Evolutionary conservation across 2,888 invertebrate genomes (phyloP).

Genomic region (Liodrosophila aerea): DNA sequence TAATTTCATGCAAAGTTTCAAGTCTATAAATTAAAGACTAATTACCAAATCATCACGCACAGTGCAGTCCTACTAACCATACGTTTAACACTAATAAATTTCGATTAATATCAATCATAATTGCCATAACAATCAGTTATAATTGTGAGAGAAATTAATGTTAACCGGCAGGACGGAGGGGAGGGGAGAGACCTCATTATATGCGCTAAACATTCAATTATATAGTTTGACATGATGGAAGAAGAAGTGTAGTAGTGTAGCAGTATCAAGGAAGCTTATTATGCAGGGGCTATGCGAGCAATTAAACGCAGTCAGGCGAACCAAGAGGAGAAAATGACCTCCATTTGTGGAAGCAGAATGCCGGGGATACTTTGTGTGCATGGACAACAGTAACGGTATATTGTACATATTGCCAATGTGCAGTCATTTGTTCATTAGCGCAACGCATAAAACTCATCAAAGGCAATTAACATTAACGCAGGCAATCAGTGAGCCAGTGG

Average conservation of each 20-base stretch:
- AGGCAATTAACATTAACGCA: constrained; percentile 76
- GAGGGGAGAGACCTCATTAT: constrained; percentile 29
- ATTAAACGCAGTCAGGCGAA: constrained; percentile 44
- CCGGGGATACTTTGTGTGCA: constrained; percentile 26
- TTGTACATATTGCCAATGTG: constrained; percentile 65
- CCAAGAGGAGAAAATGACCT: constrained; percentile 1
- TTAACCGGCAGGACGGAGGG: constrained; percentile 4
- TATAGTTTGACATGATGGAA: constrained; percentile 18
- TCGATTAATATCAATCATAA: neutral
- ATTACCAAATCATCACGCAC: too few species aligned
- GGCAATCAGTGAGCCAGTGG: constrained; percentile 63
- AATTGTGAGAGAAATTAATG: constrained; percentile 23
- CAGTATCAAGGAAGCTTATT: constrained; percentile 1
- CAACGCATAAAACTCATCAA: constrained; percentile 76
- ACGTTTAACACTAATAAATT: too few species aligned
- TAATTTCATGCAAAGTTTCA: too few species aligned
- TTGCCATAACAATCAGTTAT: constrained; percentile 3
- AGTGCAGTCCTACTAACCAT: too few species aligned
- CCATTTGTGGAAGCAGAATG: too few species aligned
- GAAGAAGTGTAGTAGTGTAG: constrained; percentile 17
- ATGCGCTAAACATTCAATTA: constrained; percentile 61
- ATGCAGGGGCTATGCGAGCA: constrained; percentile 20
- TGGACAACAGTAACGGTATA: constrained; percentile 22
- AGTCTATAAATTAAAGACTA: too few species aligned
- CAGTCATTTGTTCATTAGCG: constrained; percentile 75